phyloP scores from a whole-genome alignment of 2,797 vertebrate genomes.

The Emys orbicularis region DNA sequence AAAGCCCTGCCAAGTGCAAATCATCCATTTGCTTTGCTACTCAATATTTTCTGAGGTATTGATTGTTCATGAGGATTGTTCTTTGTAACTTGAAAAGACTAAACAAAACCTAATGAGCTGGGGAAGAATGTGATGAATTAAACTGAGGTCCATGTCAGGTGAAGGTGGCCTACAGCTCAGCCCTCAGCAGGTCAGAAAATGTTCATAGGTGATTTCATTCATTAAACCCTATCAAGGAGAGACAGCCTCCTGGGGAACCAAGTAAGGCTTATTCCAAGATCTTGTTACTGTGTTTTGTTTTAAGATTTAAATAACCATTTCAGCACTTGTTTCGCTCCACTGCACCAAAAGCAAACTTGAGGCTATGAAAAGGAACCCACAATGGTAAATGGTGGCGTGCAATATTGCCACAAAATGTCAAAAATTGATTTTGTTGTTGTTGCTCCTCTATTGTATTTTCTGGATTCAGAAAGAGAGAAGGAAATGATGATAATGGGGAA shows the following conservation, averaged over 20 bases:
- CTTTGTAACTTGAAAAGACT: neutral
- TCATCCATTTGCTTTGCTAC: neutral
- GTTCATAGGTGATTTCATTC: constrained; percentile 12
- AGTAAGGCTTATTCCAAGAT: neutral
- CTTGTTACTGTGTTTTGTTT: neutral
- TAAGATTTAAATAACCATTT: neutral
- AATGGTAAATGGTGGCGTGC: fast-evolving
- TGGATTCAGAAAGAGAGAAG: neutral
- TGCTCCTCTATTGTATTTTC: neutral
- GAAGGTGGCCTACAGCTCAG: neutral
- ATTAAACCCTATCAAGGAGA: neutral
- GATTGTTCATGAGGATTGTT: neutral
- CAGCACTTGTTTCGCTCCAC: neutral
- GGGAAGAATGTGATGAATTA: neutral
- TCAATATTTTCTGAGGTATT: neutral
- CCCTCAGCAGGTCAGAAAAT: neutral
- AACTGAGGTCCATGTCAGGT: neutral
- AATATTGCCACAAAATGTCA: fast-evolving
- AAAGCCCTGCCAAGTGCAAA: neutral
- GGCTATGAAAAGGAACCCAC: neutral
- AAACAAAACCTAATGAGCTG: constrained; percentile 11
- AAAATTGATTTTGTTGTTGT: too few relatives aligned
- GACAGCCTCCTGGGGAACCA: neutral
- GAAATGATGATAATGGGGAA: neutral
- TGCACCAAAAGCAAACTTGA: neutral